Percentiles rank a stretch among this genome's conserved stretches.
Evolutionary conservation across 2,113 vertebrate species (phyloP).

Genomic region (Coregonus clupeaformis): DNA sequence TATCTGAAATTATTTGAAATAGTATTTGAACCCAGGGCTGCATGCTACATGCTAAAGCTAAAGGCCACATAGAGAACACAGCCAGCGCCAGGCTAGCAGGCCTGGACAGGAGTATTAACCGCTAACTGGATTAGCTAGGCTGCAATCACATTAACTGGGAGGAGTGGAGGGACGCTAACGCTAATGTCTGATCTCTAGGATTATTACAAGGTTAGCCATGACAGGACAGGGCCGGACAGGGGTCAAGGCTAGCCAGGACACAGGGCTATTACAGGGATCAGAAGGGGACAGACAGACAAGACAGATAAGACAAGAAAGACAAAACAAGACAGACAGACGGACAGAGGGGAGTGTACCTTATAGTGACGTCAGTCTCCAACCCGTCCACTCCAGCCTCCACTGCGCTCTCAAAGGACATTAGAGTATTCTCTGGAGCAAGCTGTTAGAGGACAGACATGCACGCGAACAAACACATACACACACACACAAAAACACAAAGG

Average conservation of each 20-base stretch:
- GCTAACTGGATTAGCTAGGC: conserved; percentile 44
- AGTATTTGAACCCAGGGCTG: no score
- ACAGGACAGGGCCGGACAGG: no score
- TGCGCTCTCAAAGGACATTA: conserved; percentile 89
- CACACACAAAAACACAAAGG: no score
- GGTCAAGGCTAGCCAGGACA: background rate
- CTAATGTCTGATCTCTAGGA: conserved; percentile 34
- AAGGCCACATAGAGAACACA: no score
- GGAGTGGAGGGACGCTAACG: conserved; percentile 3
- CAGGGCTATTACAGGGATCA: no score
- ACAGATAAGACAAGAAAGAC: no score
- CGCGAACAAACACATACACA: no score
- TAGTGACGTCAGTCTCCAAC: conserved; percentile 83
- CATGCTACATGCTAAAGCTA: no score
- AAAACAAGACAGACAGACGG: background rate
- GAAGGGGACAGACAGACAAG: no score
- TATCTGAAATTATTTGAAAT: no score
- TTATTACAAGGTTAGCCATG: conserved; percentile 4
- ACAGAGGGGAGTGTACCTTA: conserved; percentile 77
- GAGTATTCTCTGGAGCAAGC: conserved; percentile 89
- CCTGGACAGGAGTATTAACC: conserved; percentile 5
- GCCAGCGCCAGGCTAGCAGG: background rate
- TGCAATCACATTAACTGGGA: conserved; percentile 42
- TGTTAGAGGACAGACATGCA: conserved; percentile 40
- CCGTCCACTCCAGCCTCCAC: conserved; percentile 80